Conservation (phyloP, 64 coral and sea anemone genomes). For the Dendrophyllia cribrosa region DNA sequence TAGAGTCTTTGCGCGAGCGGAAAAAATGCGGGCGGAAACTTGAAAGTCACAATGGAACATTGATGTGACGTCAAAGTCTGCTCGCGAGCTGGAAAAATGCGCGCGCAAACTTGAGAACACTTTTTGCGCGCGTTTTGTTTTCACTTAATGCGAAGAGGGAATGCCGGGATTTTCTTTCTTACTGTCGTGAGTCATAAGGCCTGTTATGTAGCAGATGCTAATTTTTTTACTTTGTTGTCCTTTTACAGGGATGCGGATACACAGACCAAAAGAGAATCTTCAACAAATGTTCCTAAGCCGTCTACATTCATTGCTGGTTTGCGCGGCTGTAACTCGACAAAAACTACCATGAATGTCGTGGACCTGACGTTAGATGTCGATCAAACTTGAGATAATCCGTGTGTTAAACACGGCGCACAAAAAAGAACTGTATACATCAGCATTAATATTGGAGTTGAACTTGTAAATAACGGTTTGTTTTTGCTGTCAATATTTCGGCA, state of each 20-base stretch:
- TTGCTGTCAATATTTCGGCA: background rate
- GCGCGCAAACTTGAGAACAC: no score
- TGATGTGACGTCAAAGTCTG: no score
- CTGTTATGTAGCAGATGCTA: background rate
- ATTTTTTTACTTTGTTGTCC: background rate
- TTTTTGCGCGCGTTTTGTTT: no score
- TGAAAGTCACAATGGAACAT: no score
- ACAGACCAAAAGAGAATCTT: constrained; percentile 94
- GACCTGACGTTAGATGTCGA: constrained; percentile 96
- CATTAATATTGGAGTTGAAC: no score
- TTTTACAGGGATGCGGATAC: constrained; percentile 78
- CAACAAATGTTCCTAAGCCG: constrained; percentile 94
- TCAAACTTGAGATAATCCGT: constrained; percentile 74
- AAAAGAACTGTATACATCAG: background rate
- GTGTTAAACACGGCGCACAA: background rate
- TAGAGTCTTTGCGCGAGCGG: background rate
- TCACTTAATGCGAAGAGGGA: no score
- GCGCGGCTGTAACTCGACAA: constrained; percentile 97
- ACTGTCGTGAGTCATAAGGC: no score
- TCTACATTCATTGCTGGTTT: constrained; percentile 88
- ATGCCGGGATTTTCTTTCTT: no score
- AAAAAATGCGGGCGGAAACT: no score
- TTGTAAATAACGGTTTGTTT: constrained; percentile 7
- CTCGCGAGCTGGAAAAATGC: no score
- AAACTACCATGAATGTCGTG: constrained; percentile 96